Percentiles rank a stretch among this genome's conserved stretches.
These are phyloP conservation scores for Andrena dorsata DNA, from an alignment of 2,888 invertebrate genomes.

Conservation along the genomic window DNA sequence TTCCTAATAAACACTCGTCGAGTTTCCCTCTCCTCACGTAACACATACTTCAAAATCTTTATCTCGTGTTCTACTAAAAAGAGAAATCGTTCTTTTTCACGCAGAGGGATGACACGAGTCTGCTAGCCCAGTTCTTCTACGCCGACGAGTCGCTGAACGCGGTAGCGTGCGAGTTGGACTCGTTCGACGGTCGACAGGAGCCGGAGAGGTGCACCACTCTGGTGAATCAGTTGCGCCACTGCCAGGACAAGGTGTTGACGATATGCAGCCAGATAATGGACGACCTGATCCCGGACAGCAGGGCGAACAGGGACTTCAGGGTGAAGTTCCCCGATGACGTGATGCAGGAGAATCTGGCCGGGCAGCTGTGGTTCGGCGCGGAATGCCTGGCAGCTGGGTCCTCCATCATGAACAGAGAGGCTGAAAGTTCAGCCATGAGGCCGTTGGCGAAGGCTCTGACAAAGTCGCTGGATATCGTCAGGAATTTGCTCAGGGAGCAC, in stretches of 20 bases:
- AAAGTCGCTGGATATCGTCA: conserved; percentile 96
- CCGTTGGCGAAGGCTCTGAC: conserved; percentile 98
- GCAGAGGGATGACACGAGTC: conserved; percentile 96
- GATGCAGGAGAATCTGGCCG: conserved; percentile 98
- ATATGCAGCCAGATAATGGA: conserved; percentile 98
- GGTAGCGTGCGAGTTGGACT: conserved; percentile 98
- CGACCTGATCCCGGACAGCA: conserved; percentile 93
- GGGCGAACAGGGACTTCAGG: conserved; percentile 97
- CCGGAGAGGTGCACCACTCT: conserved; percentile 98
- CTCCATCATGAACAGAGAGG: conserved; percentile 98
- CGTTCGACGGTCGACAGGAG: conserved; percentile 99
- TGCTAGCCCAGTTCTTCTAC: conserved; percentile 98
- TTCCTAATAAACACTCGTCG: no score
- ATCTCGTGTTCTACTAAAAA: neutral
- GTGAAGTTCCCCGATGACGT: conserved; percentile 99
- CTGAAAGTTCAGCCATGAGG: conserved; percentile 97
- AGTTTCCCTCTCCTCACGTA: no score
- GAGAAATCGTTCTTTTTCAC: neutral
- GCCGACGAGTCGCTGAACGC: conserved; percentile 98
- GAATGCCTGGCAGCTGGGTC: conserved; percentile 99
- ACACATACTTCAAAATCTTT: neutral
- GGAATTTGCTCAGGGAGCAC: conserved; percentile 95
- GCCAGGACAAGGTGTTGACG: conserved; percentile 95
- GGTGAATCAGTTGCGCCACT: conserved; percentile 97
- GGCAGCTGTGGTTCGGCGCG: conserved; percentile 99